These are phyloP conservation scores for Conomelus anceps DNA, from an alignment of 2,888 invertebrate species.

Conservation along the genomic window DNA sequence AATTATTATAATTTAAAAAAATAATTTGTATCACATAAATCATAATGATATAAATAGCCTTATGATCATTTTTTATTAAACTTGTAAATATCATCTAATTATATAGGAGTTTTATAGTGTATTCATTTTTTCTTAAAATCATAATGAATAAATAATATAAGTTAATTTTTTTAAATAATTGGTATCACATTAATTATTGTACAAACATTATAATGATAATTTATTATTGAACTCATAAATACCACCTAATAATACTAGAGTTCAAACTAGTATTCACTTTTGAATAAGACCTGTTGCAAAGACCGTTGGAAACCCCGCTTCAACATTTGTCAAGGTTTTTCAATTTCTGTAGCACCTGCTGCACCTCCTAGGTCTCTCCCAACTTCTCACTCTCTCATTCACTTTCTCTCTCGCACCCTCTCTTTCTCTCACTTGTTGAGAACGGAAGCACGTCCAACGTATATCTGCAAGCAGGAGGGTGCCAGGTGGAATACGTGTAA, in stretches of 20 bases:
- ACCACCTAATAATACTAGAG: background rate
- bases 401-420: background rate
- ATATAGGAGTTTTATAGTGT: too few species aligned
- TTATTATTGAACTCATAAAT: too few species aligned
- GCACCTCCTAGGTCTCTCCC: background rate
- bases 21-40: too few species aligned
- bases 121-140: too few species aligned
- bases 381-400: background rate
- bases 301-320: background rate
- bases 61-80: too few species aligned
- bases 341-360: background rate
- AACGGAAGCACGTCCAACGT: background rate
- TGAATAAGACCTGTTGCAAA: background rate
- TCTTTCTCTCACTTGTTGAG: background rate
- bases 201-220: too few species aligned
- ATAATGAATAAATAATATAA: too few species aligned
- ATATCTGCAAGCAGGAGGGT: background rate
- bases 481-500: background rate
- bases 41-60: too few species aligned
- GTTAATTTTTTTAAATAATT: too few species aligned
- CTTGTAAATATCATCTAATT: too few species aligned
- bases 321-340: background rate
- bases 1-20: too few species aligned
- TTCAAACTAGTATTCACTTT: background rate
- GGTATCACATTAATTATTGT: too few species aligned